A percentile compares a stretch with the other conserved stretches of the same genome.
phyloP scores from a whole-genome alignment of 2,797 vertebrate species.

The Falco concolor region DNA sequence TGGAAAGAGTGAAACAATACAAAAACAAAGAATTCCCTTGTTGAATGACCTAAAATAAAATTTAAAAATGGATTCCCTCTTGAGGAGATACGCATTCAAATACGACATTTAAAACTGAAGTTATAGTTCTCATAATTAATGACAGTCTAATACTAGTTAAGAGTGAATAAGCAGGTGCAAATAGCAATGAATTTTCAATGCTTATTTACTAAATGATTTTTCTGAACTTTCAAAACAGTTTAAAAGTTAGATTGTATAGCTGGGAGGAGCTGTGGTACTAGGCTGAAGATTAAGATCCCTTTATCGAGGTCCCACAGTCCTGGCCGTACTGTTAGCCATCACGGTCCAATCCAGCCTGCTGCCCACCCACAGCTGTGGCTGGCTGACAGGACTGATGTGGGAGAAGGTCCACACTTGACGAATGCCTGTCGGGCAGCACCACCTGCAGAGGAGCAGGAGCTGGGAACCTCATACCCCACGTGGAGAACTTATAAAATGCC shows the following conservation, averaged over 20 bases:
- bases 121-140: not conserved
- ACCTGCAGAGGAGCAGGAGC: not conserved
- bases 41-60: not conserved
- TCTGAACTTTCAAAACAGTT: not conserved
- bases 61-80: not conserved
- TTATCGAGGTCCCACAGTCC: not conserved
- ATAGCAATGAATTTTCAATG: not conserved
- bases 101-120: not conserved
- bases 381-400: accelerated
- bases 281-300: not conserved
- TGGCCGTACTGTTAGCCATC: not conserved
- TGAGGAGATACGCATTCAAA: not conserved
- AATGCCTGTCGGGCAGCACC: not conserved
- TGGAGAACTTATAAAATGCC: not conserved
- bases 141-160: not conserved
- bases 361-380: not conserved
- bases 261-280: not conserved
- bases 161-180: not conserved
- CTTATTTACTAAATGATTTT: not conserved
- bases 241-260: not conserved
- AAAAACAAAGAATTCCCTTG: not conserved
- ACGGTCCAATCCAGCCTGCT: not conserved
- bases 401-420: not conserved
- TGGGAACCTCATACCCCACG: not conserved
- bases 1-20: not conserved